phyloP scores from a whole-genome alignment of 2,888 invertebrate species.

The Anorthoa munda region DNA sequence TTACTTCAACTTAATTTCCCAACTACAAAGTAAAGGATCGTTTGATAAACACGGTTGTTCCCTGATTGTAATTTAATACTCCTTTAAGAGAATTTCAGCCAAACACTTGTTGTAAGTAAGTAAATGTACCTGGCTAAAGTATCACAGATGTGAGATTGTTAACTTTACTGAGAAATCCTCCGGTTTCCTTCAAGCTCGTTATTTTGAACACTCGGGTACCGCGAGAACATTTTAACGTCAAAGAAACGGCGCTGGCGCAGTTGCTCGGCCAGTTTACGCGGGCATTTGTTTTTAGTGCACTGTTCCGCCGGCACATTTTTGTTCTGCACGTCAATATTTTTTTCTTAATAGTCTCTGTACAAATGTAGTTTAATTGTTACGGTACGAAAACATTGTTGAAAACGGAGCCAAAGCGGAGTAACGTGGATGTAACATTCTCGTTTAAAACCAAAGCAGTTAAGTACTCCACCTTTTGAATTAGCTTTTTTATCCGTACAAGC shows the following conservation, averaged over 20 bases:
- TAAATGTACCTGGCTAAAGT: conserved; percentile 65
- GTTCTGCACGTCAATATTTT: conserved; percentile 64
- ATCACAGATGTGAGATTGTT: conserved; percentile 71
- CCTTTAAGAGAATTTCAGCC: conserved; percentile 46
- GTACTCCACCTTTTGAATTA: conserved; percentile 40
- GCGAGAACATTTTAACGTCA: conserved; percentile 71
- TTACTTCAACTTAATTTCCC: conserved; percentile 37
- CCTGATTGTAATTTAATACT: conserved; percentile 67
- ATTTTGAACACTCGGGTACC: conserved; percentile 70
- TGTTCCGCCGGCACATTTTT: conserved; percentile 63
- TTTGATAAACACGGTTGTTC: conserved; percentile 47
- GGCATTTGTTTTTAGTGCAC: conserved; percentile 75
- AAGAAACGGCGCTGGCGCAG: conserved; percentile 73
- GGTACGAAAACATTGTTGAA: conserved; percentile 46
- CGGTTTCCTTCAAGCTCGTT: conserved; percentile 73
- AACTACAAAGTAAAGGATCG: conserved; percentile 54
- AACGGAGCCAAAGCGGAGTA: conserved; percentile 11
- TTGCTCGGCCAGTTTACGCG: conserved; percentile 68
- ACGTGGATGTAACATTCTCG: conserved; percentile 26
- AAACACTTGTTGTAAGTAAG: conserved; percentile 57
- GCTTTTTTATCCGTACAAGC: conserved; percentile 38
- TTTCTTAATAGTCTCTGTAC: conserved; percentile 58
- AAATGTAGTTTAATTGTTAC: conserved; percentile 65
- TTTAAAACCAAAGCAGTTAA: conserved; percentile 28
- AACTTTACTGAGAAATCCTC: conserved; percentile 72